A percentile compares a stretch with the other conserved stretches of the same genome.
Evolutionary conservation across 2,113 vertebrate genomes (phyloP).

Genomic region (Rhynchomys soricoides): DNA sequence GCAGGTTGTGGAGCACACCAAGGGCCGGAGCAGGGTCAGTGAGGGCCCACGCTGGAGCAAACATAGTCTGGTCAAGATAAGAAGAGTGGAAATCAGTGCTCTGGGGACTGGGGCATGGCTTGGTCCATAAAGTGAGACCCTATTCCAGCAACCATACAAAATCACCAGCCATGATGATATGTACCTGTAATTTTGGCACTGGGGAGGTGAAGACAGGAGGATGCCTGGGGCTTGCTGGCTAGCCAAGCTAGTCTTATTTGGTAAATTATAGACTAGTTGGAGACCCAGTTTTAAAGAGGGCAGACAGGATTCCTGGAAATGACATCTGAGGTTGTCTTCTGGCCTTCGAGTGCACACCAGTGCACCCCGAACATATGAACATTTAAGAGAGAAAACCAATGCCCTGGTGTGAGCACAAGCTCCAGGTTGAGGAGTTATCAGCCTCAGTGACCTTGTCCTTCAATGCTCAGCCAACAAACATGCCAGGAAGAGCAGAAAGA

Average conservation of each 20-base stretch:
- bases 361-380: background rate
- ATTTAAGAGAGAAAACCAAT: background rate
- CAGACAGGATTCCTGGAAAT: background rate
- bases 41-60: background rate
- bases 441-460: background rate
- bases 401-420: background rate
- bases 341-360: background rate
- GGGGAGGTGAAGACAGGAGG: background rate
- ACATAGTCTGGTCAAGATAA: background rate
- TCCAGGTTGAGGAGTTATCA: background rate
- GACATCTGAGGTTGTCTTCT: background rate
- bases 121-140: background rate
- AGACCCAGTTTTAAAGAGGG: background rate
- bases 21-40: background rate
- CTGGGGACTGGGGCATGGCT: background rate
- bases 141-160: background rate
- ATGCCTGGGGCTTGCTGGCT: background rate
- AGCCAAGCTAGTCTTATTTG: background rate
- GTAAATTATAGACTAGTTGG: background rate
- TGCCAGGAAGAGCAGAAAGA: background rate
- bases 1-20: background rate
- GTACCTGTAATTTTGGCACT: background rate
- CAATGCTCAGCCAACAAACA: accelerated
- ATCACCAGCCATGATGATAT: background rate
- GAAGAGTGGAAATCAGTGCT: background rate